Conservation (phyloP, 1,140 invertebrate genomes). For the Micrasema minimum region DNA sequence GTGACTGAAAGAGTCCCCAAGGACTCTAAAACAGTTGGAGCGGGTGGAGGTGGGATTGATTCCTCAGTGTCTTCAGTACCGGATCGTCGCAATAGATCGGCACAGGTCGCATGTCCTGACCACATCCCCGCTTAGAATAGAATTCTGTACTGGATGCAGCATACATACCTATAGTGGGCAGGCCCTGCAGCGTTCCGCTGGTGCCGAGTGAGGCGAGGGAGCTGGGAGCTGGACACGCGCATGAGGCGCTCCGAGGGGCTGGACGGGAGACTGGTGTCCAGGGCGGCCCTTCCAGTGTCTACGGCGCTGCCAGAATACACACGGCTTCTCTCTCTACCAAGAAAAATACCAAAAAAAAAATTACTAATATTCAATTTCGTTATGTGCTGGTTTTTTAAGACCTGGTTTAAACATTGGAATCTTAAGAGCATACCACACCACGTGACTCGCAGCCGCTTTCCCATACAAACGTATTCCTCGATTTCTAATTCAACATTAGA, state of each 20-base stretch:
- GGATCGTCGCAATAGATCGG: too few species aligned
- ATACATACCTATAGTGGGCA: conserved; percentile 56
- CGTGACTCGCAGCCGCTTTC: too few species aligned
- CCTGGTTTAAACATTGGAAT: background rate
- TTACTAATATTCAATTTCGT: background rate
- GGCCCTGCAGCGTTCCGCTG: conserved; percentile 48
- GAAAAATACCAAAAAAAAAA: background rate
- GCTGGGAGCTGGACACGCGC: conserved; percentile 59
- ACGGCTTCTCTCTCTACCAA: conserved; percentile 47
- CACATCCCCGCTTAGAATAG: too few species aligned
- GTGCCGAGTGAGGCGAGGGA: conserved; percentile 58
- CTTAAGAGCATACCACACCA: too few species aligned
- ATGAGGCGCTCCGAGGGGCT: conserved; percentile 54
- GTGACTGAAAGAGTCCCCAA: too few species aligned
- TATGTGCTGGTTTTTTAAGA: background rate
- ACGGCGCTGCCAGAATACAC: conserved; percentile 46
- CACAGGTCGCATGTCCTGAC: too few species aligned
- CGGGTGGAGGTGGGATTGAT: too few species aligned
- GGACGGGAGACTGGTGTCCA: conserved; percentile 42
- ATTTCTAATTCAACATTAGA: too few species aligned
- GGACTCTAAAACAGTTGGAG: too few species aligned
- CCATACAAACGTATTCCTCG: too few species aligned
- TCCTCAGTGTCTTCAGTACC: too few species aligned
- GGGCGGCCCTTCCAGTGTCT: conserved; percentile 47
- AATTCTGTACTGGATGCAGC: too few species aligned